phyloP scores from a whole-genome alignment of 2,797 vertebrate genomes.

The Phrynocephalus vlangalii region DNA sequence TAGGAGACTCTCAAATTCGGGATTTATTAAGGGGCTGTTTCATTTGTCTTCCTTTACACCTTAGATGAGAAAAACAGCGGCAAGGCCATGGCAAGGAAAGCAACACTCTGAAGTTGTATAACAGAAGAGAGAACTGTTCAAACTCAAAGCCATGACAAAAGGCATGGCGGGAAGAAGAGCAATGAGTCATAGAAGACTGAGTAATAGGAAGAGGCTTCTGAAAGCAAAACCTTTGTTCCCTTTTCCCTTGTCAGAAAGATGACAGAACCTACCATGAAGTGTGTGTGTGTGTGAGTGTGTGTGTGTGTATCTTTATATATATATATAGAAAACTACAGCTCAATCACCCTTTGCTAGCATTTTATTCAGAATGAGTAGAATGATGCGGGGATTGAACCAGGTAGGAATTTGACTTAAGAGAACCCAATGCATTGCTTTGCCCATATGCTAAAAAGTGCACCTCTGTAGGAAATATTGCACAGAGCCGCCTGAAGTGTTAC shows the following conservation, averaged over 20 bases:
- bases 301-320: too few species aligned
- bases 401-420: background rate
- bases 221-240: constrained; percentile 38
- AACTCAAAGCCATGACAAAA: background rate
- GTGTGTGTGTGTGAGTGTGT: background rate
- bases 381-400: background rate
- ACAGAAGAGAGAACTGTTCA: constrained; percentile 1
- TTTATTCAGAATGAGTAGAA: background rate
- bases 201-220: constrained; percentile 55
- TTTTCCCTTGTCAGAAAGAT: constrained; percentile 53
- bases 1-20: constrained; percentile 9
- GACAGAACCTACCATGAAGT: constrained; percentile 32
- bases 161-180: constrained; percentile 12
- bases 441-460: background rate
- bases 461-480: background rate
- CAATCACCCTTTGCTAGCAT: constrained; percentile 2
- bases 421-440: background rate
- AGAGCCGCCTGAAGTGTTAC: background rate
- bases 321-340: constrained; percentile 26
- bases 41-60: constrained; percentile 41
- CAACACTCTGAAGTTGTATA: constrained; percentile 31
- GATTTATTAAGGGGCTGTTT: constrained; percentile 40
- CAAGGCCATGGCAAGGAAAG: constrained; percentile 33
- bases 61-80: constrained; percentile 44
- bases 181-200: constrained; percentile 49